Percentiles rank a stretch among this genome's conserved stretches.
Conservation (phyloP, 2,797 vertebrate species). For the Sebastes trivittatus region DNA sequence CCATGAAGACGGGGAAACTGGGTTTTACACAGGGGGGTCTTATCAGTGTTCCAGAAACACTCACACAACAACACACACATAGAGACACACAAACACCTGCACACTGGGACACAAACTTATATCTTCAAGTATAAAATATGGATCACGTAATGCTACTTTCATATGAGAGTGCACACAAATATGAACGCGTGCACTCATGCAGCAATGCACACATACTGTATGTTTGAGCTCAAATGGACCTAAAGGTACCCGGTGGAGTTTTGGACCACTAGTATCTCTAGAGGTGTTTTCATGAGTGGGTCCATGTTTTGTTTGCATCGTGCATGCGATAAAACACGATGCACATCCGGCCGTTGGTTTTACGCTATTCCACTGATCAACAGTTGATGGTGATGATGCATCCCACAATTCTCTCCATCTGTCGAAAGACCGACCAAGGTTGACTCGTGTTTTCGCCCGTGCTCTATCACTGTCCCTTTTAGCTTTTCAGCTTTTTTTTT, state of each 20-base stretch:
- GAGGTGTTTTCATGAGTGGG: not conserved
- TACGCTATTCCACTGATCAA: too few relatives aligned
- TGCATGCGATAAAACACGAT: too few relatives aligned
- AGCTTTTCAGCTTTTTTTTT: not conserved
- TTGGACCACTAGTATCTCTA: not conserved
- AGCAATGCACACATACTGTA: not conserved
- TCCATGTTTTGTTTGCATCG: not conserved
- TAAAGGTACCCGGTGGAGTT: not conserved
- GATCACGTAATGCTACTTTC: not conserved
- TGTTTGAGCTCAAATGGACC: not conserved
- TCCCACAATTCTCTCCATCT: too few relatives aligned
- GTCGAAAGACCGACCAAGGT: not conserved
- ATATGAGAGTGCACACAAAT: not conserved
- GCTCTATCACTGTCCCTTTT: not conserved
- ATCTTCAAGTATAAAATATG: not conserved
- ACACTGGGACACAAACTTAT: not conserved
- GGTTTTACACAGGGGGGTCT: constrained; percentile 38
- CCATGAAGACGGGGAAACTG: constrained; percentile 60
- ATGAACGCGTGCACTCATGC: not conserved
- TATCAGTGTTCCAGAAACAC: constrained; percentile 46
- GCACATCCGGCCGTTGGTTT: not conserved
- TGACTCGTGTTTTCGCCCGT: not conserved
- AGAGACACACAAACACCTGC: constrained; percentile 19
- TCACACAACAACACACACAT: constrained; percentile 1
- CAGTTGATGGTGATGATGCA: too few relatives aligned